Conservation (phyloP, 1,140 invertebrate species). For the Drosophila lacertosa region DNA sequence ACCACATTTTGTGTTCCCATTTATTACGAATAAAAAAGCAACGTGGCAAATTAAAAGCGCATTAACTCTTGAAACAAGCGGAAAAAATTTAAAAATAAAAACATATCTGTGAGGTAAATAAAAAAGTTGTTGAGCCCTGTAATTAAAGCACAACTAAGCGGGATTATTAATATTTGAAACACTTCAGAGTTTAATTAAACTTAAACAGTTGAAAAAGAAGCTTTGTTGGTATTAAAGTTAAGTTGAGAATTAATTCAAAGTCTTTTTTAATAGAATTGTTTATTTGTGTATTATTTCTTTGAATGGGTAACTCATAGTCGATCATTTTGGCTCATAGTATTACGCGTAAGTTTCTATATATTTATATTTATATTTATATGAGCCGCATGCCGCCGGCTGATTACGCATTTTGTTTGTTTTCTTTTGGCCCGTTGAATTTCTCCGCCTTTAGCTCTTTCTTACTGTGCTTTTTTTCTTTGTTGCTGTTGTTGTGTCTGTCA, state of each 20-base stretch:
- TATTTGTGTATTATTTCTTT: too few species aligned
- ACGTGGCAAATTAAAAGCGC: not conserved
- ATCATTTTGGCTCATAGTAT: conserved; percentile 3
- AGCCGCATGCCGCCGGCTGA: conserved; percentile 19
- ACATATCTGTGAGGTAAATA: not conserved
- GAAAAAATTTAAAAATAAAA: not conserved
- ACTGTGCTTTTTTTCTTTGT: conserved; percentile 1
- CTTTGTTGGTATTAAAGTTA: too few species aligned
- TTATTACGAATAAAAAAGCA: not conserved
- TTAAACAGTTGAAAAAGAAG: too few species aligned
- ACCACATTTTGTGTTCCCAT: not conserved
- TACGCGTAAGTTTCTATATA: conserved; percentile 16
- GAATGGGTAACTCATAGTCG: conserved; percentile 13
- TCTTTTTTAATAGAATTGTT: not conserved
- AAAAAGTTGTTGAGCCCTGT: not conserved
- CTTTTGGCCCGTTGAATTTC: conserved; percentile 28
- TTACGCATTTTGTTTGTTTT: conserved; percentile 43
- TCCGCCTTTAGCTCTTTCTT: conserved; percentile 11
- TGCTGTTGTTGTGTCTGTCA: conserved; percentile 16
- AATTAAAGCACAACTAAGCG: not conserved
- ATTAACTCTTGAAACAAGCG: not conserved
- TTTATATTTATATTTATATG: conserved; percentile 34
- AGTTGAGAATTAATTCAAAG: not conserved
- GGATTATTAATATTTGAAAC: too few species aligned
- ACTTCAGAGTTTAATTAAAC: too few species aligned